Evolutionary conservation across 2,888 invertebrate genomes (phyloP), one percentile per base, ranked within the genome.

Genomic region (Cremastinae sp.): DNA sequence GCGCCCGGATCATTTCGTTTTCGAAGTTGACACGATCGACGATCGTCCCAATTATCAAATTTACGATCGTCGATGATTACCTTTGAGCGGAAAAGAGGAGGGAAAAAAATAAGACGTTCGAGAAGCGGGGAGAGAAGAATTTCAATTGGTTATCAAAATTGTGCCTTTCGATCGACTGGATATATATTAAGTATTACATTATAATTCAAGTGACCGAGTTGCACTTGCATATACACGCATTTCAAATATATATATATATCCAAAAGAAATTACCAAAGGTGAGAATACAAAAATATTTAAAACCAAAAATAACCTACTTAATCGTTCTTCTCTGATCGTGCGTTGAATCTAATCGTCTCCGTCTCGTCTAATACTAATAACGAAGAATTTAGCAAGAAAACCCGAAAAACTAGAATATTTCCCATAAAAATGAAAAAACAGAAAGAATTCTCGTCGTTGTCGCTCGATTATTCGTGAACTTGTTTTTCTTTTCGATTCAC

Each of bases 81-180:
- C 47, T 49, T 38, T 18, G 9, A 65, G 43, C 20, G 5, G 28
- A 43, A 49, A 18, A 47, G n/a, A 53, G 18, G 62, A 38, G 12
- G 45, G 34, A 22, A 34, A 45, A 8, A 12, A 71, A n/a, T 47
- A 43, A 28, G 28, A 58, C 2, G 43, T 56, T 54, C 7, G 16
- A 47, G 47, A 47, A 61, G 20, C 8, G 1, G 14, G 14, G 28
- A 56, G 56, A 62, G 61, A 69, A 53, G 8, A 56, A 70, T 75
- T 79, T 75, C 79, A 84, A 85, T 86, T 85, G 83, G 83, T 86
- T 87, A 86, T 86, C 87, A 87, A 86, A 87, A 86, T 87, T 87
- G 86, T 87, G 87, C 86, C 86, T 87, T 87, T 85, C 84, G 85
- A 86, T 82, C 82, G 82, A 86, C 84, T 85, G 84, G 84, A 84